Percentiles rank a stretch among this genome's conserved stretches.
Conservation (phyloP, 2,888 invertebrate genomes). For the Neoaliturus tenellus region DNA sequence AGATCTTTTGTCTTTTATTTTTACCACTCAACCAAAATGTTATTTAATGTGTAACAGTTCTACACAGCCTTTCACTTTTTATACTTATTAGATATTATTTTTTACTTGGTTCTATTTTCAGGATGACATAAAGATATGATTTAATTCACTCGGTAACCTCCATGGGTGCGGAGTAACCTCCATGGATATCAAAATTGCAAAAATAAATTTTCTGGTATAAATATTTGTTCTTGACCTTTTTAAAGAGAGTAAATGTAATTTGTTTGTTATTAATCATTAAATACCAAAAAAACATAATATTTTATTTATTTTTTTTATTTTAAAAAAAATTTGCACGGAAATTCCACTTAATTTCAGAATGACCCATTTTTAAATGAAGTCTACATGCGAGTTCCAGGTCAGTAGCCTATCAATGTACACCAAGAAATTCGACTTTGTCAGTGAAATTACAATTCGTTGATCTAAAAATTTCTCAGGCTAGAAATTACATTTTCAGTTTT, state of each 20-base stretch:
- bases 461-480: too few species aligned
- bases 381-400: too few species aligned
- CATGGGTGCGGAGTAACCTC: constrained; percentile 17
- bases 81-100: too few species aligned
- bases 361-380: too few species aligned
- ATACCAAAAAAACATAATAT: not conserved
- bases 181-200: constrained; percentile 14
- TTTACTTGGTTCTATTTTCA: constrained; percentile 7
- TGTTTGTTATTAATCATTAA: constrained; percentile 27
- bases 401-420: too few species aligned
- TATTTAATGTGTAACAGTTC: too few species aligned
- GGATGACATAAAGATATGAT: not conserved
- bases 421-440: too few species aligned
- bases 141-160: not conserved
- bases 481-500: too few species aligned
- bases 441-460: too few species aligned
- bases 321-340: not conserved
- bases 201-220: constrained; percentile 12
- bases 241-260: constrained; percentile 37
- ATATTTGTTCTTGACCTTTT: constrained; percentile 39
- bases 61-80: too few species aligned
- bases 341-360: constrained; percentile 27
- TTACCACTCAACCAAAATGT: too few species aligned
- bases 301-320: constrained; percentile 11
- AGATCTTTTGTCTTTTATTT: too few species aligned